Percentiles rank a stretch among this genome's conserved stretches.
phyloP scores from a whole-genome alignment of 2,888 invertebrate genomes.

The Bombylius discolor region DNA sequence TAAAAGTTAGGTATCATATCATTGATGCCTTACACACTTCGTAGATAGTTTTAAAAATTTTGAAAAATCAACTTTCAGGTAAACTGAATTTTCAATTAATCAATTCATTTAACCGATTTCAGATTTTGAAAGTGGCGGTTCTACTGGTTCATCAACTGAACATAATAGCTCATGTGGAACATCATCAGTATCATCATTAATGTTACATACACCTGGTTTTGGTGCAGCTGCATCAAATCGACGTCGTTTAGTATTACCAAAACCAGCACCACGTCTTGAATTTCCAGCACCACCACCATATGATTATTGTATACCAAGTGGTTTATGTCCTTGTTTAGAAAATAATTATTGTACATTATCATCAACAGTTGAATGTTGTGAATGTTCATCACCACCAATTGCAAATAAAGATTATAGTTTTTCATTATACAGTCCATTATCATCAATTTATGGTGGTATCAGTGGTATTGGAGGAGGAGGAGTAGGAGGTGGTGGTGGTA shows the following conservation, averaged over 20 bases:
- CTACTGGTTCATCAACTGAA: slow-evolving; percentile 12
- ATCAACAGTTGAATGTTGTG: slow-evolving; percentile 26
- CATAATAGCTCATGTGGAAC: slow-evolving; percentile 13
- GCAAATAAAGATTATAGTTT: slow-evolving; percentile 17
- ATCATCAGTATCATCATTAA: slow-evolving; percentile 22
- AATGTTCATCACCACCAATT: slow-evolving; percentile 20
- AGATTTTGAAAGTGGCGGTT: too few species aligned
- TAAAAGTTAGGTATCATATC: too few species aligned
- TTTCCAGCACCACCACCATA: slow-evolving; percentile 32
- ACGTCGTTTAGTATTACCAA: slow-evolving; percentile 26
- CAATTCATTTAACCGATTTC: too few species aligned
- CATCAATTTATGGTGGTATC: slow-evolving; percentile 3
- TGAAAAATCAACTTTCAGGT: too few species aligned
- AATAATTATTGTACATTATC: slow-evolving; percentile 14
- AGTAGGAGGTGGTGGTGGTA: slow-evolving; percentile 11
- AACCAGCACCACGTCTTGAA: slow-evolving; percentile 28
- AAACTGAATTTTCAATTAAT: too few species aligned
- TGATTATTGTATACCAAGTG: slow-evolving; percentile 22
- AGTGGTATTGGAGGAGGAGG: slow-evolving; percentile 18
- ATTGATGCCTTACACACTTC: too few species aligned
- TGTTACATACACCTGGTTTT: slow-evolving; percentile 24
- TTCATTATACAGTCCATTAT: slow-evolving; percentile 5
- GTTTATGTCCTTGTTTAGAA: slow-evolving; percentile 1
- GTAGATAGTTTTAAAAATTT: too few species aligned
- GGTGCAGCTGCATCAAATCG: slow-evolving; percentile 25